Evolutionary conservation across 2,888 invertebrate genomes (phyloP).

Genomic region (Eutolmus rufibarbis): DNA sequence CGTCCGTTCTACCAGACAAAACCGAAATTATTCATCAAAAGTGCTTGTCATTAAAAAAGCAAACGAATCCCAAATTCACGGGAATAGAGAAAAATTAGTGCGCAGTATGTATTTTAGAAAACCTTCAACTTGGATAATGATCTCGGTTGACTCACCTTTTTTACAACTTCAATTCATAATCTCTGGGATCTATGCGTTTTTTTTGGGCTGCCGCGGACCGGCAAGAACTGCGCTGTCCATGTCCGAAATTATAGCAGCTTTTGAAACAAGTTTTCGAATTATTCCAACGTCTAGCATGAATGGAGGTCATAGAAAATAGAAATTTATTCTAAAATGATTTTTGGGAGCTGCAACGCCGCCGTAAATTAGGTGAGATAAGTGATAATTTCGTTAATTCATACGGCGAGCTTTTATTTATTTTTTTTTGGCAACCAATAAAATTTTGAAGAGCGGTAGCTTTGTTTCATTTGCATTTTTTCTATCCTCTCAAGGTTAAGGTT

Average conservation of each 20-base stretch:
- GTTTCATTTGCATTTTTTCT: background rate
- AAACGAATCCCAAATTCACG: background rate
- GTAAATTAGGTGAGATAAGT: background rate
- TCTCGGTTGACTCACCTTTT: background rate
- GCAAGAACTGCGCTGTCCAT: background rate
- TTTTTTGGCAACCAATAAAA: background rate
- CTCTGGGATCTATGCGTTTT: constrained; percentile 1
- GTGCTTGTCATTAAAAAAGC: background rate
- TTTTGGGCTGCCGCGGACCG: background rate
- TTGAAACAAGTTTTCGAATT: constrained; percentile 3
- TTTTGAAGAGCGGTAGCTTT: background rate
- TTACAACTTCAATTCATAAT: constrained; percentile 3
- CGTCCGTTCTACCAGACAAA: background rate
- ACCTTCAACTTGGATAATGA: constrained; percentile 14
- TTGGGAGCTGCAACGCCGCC: background rate
- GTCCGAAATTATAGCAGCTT: background rate
- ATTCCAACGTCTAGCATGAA: background rate
- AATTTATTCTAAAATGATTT: constrained; percentile 1
- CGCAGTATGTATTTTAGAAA: background rate
- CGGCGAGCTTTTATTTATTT: background rate
- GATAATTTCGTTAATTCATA: background rate
- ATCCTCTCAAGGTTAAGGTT: background rate
- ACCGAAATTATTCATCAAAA: background rate
- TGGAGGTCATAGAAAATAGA: constrained; percentile 19
- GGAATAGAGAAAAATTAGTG: background rate